phyloP scores from a whole-genome alignment of 2,113 vertebrate species.

The Hyla sarda region DNA sequence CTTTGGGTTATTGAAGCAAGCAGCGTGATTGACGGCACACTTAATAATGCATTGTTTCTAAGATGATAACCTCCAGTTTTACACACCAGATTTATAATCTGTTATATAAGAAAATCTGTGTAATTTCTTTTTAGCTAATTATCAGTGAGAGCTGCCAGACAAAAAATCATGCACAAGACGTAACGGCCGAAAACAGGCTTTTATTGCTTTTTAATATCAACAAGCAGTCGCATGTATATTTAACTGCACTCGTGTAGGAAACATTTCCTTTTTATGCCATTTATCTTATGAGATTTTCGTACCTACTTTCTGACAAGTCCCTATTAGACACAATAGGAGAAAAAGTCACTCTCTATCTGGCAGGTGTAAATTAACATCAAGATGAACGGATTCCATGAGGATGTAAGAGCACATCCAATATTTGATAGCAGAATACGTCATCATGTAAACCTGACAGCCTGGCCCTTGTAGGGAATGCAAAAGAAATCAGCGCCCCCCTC shows the following conservation, averaged over 20 bases:
- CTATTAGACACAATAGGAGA: background rate
- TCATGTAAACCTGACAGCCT: background rate
- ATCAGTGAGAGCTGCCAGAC: slow-evolving; percentile 36
- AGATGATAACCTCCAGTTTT: background rate
- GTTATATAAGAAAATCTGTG: slow-evolving; percentile 47
- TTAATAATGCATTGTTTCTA: slow-evolving; percentile 37
- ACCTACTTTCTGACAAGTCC: background rate
- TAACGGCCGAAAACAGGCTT: background rate
- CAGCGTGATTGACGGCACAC: slow-evolving; percentile 34
- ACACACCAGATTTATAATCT: slow-evolving; percentile 50
- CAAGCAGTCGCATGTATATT: background rate
- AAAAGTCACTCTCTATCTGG: background rate
- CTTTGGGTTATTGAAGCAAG: slow-evolving; percentile 50
- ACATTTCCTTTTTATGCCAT: background rate
- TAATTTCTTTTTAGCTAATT: slow-evolving; percentile 42
- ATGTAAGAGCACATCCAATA: background rate
- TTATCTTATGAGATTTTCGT: background rate
- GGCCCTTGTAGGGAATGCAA: background rate
- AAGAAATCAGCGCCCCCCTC: background rate
- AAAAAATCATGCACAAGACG: background rate
- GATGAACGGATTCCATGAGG: background rate
- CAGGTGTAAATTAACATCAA: background rate
- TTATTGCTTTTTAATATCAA: slow-evolving; percentile 15
- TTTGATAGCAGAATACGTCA: background rate
- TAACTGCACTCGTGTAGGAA: background rate